Base-by-base conservation (phyloP, 2,888 invertebrate species). In the Mesorhabditis sp. region DNA sequence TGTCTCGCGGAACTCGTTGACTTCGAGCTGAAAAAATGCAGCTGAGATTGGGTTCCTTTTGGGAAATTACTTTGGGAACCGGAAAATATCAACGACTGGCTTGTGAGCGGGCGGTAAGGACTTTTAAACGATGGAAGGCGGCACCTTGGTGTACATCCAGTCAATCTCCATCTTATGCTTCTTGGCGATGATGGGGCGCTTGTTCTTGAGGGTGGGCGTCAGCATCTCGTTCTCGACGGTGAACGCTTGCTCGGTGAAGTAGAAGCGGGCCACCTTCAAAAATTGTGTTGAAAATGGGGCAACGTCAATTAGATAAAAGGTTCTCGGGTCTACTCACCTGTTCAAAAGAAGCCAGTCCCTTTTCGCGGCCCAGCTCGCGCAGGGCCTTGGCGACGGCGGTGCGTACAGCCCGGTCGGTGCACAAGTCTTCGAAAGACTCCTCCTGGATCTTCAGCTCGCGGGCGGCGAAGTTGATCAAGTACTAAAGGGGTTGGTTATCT, bases 171-270 rank as follows among this genome's bases (percentile, higher is more conserved):
- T 7, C 41, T 66, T 69, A 62, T 67, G 72, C 45, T 66, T 66
- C 41, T 69, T 45, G 6, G 72, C 70, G 15, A 74, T 43, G 3
- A 67, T 58, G 10, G 67, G 66, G 87, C 96, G 90, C 89, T 95
- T 96, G 76, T 92, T 91, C 89, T 97, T 97, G 88, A 95, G 90
- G 45, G 95, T 95, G 68, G 96, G 96, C 64, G 96, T 97, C 68
- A 97, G 89, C 67, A 97, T 90, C 75, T 94, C 95, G 88, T 97
- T 96, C 88, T 95, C 95, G 70, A 95, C 92, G 74, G 94, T 93
- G 89, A 97, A 96, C 80, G 92, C 92, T 88, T 96, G 95, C 43
- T 94, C 92, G 87, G 93, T 93, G 70, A 97, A 88, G 86, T 94
- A 93, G 78, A 97, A 92, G 87, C 95, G 96, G 88, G 95, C 80